These are phyloP conservation scores for Dreissena rostriformis DNA, from an alignment of 1,140 invertebrate species.

Conservation along the genomic window DNA sequence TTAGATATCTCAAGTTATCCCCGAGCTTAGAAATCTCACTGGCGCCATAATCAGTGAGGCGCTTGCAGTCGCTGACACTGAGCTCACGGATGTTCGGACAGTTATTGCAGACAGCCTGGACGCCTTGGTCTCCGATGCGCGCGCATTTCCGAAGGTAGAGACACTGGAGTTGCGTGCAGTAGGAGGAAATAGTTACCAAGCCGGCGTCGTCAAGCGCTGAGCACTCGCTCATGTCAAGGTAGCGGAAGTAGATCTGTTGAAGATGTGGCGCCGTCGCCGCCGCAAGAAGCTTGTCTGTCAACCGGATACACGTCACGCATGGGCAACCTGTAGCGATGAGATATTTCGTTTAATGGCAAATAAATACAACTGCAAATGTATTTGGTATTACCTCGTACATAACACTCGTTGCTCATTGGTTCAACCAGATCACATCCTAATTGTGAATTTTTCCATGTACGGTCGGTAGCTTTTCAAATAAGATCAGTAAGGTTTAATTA, in stretches of 20 bases:
- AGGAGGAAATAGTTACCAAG: slow-evolving; percentile 90
- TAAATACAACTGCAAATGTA: neutral
- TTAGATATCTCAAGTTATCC: slow-evolving; percentile 91
- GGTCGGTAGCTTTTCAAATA: no score
- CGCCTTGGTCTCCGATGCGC: slow-evolving; percentile 76
- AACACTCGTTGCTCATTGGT: neutral
- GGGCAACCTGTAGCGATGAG: slow-evolving; percentile 84
- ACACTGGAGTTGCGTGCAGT: slow-evolving; percentile 92
- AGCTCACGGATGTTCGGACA: slow-evolving; percentile 89
- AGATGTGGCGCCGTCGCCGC: slow-evolving; percentile 83
- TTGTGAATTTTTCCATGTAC: no score
- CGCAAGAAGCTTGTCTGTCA: slow-evolving; percentile 84
- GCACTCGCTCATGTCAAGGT: slow-evolving; percentile 90
- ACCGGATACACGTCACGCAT: slow-evolving; percentile 87
- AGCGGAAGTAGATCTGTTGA: slow-evolving; percentile 79
- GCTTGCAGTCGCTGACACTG: slow-evolving; percentile 94
- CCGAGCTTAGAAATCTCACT: slow-evolving; percentile 94
- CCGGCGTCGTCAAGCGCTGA: slow-evolving; percentile 90
- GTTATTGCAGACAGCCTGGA: slow-evolving; percentile 90
- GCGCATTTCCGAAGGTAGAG: slow-evolving; percentile 94
- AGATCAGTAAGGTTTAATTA: no score
- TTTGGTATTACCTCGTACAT: neutral
- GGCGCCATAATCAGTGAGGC: slow-evolving; percentile 94
- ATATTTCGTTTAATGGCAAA: slow-evolving; percentile 10
- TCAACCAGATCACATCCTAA: neutral